phyloP scores from a whole-genome alignment of 2,888 invertebrate species.

The Chydorus sphaericus region DNA sequence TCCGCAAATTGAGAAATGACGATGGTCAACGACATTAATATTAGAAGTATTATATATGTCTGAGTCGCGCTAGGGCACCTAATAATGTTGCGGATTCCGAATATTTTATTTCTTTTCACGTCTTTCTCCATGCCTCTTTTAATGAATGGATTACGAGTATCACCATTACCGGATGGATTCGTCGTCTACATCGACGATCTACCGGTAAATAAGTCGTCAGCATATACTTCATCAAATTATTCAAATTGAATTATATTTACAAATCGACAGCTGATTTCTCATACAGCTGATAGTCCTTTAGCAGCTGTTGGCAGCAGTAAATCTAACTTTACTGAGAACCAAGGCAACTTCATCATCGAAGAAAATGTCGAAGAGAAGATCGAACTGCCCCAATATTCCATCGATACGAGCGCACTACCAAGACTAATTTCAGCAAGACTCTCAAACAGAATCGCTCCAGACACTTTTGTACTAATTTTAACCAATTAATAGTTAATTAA shows the following conservation, averaged over 20 bases:
- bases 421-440: background rate
- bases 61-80: no score
- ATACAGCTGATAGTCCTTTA: background rate
- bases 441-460: background rate
- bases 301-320: background rate
- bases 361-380: conserved; percentile 11
- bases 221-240: no score
- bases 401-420: background rate
- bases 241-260: background rate
- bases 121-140: no score
- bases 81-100: no score
- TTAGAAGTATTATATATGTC: no score
- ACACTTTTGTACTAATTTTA: background rate
- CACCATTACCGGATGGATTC: no score
- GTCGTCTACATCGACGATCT: no score
- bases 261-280: background rate
- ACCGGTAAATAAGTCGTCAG: no score
- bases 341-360: conserved; percentile 16
- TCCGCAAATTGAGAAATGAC: no score
- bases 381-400: background rate
- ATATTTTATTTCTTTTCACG: no score
- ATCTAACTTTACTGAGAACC: conserved; percentile 10
- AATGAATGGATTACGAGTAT: no score
- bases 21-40: no score
- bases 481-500: background rate